A percentile compares a stretch with the other conserved stretches of the same genome.
Conservation (phyloP, 2,888 invertebrate species). For the Hoplodrina ambigua region DNA sequence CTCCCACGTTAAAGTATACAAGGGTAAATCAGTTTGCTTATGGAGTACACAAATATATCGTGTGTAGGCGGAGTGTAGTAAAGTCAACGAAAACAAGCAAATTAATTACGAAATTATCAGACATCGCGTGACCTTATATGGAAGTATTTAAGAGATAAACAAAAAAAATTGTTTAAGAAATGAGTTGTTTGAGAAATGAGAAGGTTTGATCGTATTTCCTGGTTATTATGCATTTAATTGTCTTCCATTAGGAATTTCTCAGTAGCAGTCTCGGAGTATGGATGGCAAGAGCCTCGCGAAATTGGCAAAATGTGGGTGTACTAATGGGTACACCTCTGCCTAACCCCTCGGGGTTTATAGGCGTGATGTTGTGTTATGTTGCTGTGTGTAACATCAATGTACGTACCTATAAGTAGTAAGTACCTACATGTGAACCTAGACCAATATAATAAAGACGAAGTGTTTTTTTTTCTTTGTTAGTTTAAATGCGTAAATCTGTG, state of each 20-base stretch:
- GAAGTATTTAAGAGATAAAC: constrained; percentile 32
- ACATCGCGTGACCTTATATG: constrained; percentile 31
- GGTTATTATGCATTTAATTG: constrained; percentile 2
- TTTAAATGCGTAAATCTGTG: too few species aligned
- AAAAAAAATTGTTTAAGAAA: constrained; percentile 6
- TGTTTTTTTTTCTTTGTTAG: too few species aligned
- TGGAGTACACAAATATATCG: constrained; percentile 18
- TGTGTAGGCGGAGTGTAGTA: constrained; percentile 37
- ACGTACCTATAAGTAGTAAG: not conserved
- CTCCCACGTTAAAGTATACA: constrained; percentile 40
- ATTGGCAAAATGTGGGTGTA: too few species aligned
- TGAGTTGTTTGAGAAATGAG: not conserved
- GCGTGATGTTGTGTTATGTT: too few species aligned
- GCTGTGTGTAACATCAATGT: constrained; percentile 13
- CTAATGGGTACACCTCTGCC: too few species aligned
- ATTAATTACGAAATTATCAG: constrained; percentile 35
- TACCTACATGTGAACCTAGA: too few species aligned
- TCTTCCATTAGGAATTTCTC: constrained; percentile 1
- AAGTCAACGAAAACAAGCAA: constrained; percentile 33
- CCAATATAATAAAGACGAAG: too few species aligned
- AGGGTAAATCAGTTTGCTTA: constrained; percentile 41
- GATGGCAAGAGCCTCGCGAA: too few species aligned
- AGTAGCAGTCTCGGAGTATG: too few species aligned
- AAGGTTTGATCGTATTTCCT: constrained; percentile 28
- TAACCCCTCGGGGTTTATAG: not conserved